Evolutionary conservation across 2,888 invertebrate genomes (phyloP).

Genomic region (Holacanthella duospinosa): DNA sequence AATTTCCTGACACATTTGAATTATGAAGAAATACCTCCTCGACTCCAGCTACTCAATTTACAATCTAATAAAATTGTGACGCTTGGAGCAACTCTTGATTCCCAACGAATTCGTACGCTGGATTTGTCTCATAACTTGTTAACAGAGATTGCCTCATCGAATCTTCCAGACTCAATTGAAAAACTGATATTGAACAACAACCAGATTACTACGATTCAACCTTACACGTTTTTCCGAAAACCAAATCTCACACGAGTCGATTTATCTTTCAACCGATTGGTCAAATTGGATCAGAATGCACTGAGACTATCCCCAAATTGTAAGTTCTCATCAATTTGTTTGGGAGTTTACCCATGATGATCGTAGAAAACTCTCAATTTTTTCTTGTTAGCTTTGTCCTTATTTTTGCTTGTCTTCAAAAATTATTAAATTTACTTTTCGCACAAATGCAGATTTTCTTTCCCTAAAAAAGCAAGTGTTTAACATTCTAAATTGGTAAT

Average conservation of each 20-base stretch:
- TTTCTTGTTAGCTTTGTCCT: no score
- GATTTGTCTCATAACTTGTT: slow-evolving; percentile 72
- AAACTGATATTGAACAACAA: slow-evolving; percentile 69
- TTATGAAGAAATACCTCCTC: slow-evolving; percentile 72
- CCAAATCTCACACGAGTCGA: slow-evolving; percentile 72
- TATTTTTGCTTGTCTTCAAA: no score
- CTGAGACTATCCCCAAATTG: slow-evolving; percentile 41
- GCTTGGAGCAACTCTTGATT: slow-evolving; percentile 71
- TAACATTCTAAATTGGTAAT: no score
- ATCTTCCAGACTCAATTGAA: slow-evolving; percentile 72
- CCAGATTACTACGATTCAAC: slow-evolving; percentile 68
- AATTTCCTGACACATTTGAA: slow-evolving; percentile 68
- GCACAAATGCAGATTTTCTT: no score
- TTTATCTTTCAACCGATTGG: slow-evolving; percentile 67
- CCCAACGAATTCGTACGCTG: slow-evolving; percentile 64
- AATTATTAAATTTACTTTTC: no score
- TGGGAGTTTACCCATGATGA: no score
- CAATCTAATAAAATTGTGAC: slow-evolving; percentile 72
- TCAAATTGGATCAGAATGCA: slow-evolving; percentile 43
- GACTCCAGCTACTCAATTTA: slow-evolving; percentile 73
- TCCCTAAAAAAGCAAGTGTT: no score
- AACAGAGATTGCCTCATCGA: slow-evolving; percentile 68
- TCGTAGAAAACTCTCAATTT: no score
- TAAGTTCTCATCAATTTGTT: no score
- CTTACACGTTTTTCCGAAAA: slow-evolving; percentile 77